phyloP scores from a whole-genome alignment of 2,888 invertebrate genomes.

The Sarcophaga subvicina region DNA sequence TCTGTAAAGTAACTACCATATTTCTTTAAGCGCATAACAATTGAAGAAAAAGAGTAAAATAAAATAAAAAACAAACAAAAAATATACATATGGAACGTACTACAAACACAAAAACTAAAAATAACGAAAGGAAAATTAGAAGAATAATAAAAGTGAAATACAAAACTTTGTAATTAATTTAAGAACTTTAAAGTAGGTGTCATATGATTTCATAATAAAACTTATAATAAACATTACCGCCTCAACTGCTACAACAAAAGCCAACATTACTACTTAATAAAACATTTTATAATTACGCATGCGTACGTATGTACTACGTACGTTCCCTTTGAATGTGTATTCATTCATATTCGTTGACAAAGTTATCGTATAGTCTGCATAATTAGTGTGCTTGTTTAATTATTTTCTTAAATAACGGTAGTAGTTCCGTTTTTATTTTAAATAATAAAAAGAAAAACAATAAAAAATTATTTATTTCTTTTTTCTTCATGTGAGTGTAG shows the following conservation, averaged over 20 bases:
- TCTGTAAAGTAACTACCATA: conserved; percentile 52
- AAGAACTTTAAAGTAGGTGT: conserved; percentile 49
- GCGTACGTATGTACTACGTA: conserved; percentile 27
- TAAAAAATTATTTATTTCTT: conserved; percentile 36
- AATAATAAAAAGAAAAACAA: conserved; percentile 30
- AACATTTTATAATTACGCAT: conserved; percentile 39
- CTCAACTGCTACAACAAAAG: not conserved
- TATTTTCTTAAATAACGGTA: conserved; percentile 48
- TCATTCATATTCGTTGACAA: conserved; percentile 14
- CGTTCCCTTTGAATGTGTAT: conserved; percentile 13
- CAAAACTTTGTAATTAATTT: conserved; percentile 37
- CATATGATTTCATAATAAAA: conserved; percentile 40
- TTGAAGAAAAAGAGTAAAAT: not conserved
- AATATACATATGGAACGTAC: not conserved
- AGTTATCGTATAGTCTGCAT: conserved; percentile 5
- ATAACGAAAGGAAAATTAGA: conserved; percentile 2
- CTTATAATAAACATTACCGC: not conserved
- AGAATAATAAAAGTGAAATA: not conserved
- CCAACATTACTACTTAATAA: not conserved
- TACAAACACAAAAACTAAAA: conserved; percentile 12
- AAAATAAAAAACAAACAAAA: not conserved
- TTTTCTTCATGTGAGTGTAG: conserved; percentile 22
- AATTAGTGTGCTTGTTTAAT: conserved; percentile 11
- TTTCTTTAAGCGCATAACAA: conserved; percentile 1
- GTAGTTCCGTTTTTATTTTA: conserved; percentile 56